Evolutionary conservation across 2,797 vertebrate species (phyloP).

Genomic region (Crenuchus spilurus): DNA sequence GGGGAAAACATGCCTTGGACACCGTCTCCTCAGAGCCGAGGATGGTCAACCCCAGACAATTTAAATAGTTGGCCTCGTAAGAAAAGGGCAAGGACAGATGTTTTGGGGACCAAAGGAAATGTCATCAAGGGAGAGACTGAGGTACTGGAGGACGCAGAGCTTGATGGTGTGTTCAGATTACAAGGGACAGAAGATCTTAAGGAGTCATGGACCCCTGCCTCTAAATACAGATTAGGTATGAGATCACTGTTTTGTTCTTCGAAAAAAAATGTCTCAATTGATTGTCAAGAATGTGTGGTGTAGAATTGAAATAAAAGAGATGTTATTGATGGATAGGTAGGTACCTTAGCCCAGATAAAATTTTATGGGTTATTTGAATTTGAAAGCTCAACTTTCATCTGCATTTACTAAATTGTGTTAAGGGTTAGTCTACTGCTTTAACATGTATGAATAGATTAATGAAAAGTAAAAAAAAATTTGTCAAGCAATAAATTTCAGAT

Average conservation of each 20-base stretch:
- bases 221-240: conserved; percentile 54
- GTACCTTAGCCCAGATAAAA: conserved; percentile 63
- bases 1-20: conserved; percentile 76
- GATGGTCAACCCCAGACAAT: conserved; percentile 84
- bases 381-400: no score
- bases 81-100: conserved; percentile 79
- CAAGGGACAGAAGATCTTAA: conserved; percentile 74
- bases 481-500: no score
- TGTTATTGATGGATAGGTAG: conserved; percentile 44
- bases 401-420: no score
- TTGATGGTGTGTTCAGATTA: conserved; percentile 85
- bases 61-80: conserved; percentile 92
- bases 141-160: conserved; percentile 81
- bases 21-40: conserved; percentile 87
- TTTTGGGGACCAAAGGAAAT: conserved; percentile 60
- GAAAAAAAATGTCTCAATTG: conserved; percentile 60
- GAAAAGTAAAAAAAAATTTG: no score
- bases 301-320: conserved; percentile 49
- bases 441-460: no score
- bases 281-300: conserved; percentile 61
- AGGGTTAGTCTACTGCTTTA: no score
- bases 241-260: conserved; percentile 48
- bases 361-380: no score
- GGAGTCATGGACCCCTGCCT: conserved; percentile 55
- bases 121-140: conserved; percentile 56